Base-by-base conservation (phyloP, 1,140 invertebrate genomes). In the Arctopsyche grandis region DNA sequence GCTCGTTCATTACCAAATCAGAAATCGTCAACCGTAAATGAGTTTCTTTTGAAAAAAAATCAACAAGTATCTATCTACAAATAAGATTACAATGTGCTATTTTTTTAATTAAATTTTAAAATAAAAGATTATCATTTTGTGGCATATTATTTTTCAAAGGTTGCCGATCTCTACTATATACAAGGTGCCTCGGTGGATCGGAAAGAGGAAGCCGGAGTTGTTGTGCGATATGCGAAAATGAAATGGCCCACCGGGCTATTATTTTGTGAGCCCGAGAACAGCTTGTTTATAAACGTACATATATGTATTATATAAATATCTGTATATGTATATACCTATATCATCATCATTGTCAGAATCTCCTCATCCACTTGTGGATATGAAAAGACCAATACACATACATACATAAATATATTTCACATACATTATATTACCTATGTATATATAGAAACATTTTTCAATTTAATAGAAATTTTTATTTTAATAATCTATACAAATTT, bases 181-280 rank as follows among this genome's bases (percentile, higher is more conserved):
- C 14, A 74, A 74, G 44, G 70, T 74, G 70, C 38, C 44, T 19
- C 16, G 21, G 9, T 22, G 44, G 44, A 38, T 74, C 70, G 70
- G 70, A 74, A 66, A 74, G 44, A 74, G 70, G 70, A 74, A 74
- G 46, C 70, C 44, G 70, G 46, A 74, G 70, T 74, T 74, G 70
- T 70, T 70, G 43, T 21, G 38, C 46, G 70, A 74, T 74, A 74
- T 52, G 70, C 70, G 70, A 74, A 52, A 22, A 74, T 74, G 70
- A 74, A 74, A 74, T 74, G 70, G 44, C 43, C 70, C 70, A 56
- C 38, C 43, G n/a, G 43, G 16, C 70, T 52, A 56, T 74, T 74
- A 74, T 74, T 66, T 29, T 26, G 69, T 16, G 16, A 1, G 16
- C 10, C 4, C 48, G 29, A 38, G 29, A 38, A 7, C 29, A 38